phyloP scores from a whole-genome alignment of 2,888 invertebrate genomes.

The Nemoura dubitans region DNA sequence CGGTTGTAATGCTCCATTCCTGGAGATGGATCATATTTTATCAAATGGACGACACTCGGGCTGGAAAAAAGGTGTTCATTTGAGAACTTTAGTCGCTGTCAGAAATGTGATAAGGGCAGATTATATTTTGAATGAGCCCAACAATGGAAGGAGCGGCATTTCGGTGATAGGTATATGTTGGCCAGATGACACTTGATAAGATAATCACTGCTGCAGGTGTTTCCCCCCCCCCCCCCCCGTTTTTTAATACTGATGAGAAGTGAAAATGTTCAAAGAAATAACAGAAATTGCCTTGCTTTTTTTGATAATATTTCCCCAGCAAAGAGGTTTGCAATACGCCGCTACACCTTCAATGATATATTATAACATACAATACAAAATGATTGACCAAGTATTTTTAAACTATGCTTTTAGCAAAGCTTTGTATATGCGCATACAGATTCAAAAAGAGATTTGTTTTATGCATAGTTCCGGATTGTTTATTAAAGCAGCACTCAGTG shows the following conservation, averaged over 20 bases:
- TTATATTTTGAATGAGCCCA: background rate
- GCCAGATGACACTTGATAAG: background rate
- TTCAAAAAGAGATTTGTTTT: background rate
- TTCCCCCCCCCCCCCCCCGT: background rate
- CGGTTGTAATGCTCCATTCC: background rate
- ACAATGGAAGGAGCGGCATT: background rate
- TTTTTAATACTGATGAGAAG: background rate
- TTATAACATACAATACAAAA: background rate
- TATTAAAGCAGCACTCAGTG: background rate
- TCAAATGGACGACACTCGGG: background rate
- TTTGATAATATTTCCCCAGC: background rate
- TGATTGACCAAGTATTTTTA: background rate
- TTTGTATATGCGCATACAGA: background rate
- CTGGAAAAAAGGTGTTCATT: background rate
- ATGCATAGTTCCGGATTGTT: background rate
- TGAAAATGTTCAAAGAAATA: background rate
- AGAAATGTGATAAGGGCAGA: background rate
- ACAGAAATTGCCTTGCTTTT: background rate
- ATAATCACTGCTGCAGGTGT: conserved; percentile 1
- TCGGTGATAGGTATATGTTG: background rate
- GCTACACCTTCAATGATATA: background rate
- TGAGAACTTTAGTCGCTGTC: background rate
- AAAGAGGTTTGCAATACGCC: background rate
- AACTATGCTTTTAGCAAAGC: background rate
- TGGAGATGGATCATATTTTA: background rate